Evolutionary conservation across 2,888 invertebrate species (phyloP).

Genomic region (Sisyra terminalis): DNA sequence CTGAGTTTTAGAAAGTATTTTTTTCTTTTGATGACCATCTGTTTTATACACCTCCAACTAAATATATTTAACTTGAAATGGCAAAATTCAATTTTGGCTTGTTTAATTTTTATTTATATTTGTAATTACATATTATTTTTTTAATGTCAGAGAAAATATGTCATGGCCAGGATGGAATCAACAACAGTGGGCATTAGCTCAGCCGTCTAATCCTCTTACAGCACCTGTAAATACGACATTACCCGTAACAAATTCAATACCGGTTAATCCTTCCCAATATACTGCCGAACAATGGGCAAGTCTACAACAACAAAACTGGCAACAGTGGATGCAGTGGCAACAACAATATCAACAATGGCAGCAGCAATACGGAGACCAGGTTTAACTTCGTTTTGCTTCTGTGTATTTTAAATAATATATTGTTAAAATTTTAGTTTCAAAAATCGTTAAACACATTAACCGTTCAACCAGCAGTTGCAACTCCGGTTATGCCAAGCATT

Average conservation of each 20-base stretch:
- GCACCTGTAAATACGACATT: constrained; percentile 5
- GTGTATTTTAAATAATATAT: constrained; percentile 7
- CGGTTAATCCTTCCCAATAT: constrained; percentile 25
- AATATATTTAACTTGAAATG: no score
- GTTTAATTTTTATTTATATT: no score
- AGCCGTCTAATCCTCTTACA: no score
- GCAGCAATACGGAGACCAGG: constrained; percentile 57
- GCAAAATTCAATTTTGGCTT: no score
- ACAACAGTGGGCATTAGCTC: no score
- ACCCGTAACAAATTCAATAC: constrained; percentile 12
- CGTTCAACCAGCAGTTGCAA: constrained; percentile 10
- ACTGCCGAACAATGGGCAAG: constrained; percentile 51
- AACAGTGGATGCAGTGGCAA: constrained; percentile 63
- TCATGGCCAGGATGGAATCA: no score
- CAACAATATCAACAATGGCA: constrained; percentile 65
- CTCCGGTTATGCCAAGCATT: constrained; percentile 9
- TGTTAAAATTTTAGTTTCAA: constrained; percentile 30
- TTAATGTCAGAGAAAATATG: no score
- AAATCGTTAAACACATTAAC: constrained; percentile 28
- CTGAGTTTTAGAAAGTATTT: no score
- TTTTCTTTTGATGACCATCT: no score
- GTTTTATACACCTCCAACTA: no score
- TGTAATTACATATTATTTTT: no score
- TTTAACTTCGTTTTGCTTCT: constrained; percentile 19
- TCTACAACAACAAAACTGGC: constrained; percentile 54